These are phyloP conservation scores for Ectemnius continuus DNA, from an alignment of 2,888 invertebrate species.

Conservation along the genomic window DNA sequence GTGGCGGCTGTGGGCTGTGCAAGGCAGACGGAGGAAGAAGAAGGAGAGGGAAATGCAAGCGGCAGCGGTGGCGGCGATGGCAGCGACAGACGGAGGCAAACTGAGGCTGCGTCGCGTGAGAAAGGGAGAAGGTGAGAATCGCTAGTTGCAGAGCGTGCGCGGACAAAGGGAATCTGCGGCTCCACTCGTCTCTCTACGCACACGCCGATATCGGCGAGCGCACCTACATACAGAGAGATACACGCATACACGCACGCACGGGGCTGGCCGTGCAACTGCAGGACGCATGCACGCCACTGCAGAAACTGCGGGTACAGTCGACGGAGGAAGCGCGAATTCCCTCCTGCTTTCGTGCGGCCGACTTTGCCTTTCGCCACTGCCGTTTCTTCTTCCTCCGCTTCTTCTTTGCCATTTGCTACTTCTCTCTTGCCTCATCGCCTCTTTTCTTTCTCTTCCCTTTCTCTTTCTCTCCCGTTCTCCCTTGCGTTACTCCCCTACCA, in stretches of 20 bases:
- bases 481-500: slow-evolving; percentile 32
- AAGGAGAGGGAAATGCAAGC: slow-evolving; percentile 43
- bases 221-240: slow-evolving; percentile 28
- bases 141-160: slow-evolving; percentile 73
- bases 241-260: slow-evolving; percentile 30
- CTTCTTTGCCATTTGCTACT: neutral
- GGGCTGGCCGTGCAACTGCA: slow-evolving; percentile 29
- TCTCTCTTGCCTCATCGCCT: slow-evolving; percentile 8
- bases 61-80: slow-evolving; percentile 28
- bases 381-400: slow-evolving; percentile 26
- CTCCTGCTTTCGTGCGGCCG: slow-evolving; percentile 53
- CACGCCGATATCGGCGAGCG: slow-evolving; percentile 55
- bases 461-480: slow-evolving; percentile 24
- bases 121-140: slow-evolving; percentile 44
- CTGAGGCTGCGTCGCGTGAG: slow-evolving; percentile 21
- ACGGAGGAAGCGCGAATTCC: slow-evolving; percentile 58
- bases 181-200: slow-evolving; percentile 65
- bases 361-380: slow-evolving; percentile 30
- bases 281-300: slow-evolving; percentile 59
- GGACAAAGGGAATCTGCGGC: slow-evolving; percentile 77
- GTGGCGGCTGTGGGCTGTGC: neutral
- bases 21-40: slow-evolving; percentile 32
- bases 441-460: slow-evolving; percentile 11
- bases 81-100: slow-evolving; percentile 15
- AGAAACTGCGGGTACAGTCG: slow-evolving; percentile 69